phyloP scores from a whole-genome alignment of 2,888 invertebrate species.

The Molanna angustata region DNA sequence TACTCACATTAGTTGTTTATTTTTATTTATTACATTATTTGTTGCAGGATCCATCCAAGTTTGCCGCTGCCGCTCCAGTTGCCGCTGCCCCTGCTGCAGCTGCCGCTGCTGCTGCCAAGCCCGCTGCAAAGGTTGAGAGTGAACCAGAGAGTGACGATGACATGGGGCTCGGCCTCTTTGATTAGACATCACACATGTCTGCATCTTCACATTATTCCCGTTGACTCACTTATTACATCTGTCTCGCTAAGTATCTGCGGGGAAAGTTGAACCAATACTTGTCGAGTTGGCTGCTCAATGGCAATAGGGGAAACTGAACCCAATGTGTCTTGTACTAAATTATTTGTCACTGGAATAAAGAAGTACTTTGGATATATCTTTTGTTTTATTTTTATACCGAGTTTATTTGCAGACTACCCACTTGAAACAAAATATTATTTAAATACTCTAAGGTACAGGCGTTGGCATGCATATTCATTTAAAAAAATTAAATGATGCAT shows the following conservation, averaged over 20 bases:
- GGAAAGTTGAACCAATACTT: conserved; percentile 28
- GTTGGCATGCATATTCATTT: too few species aligned
- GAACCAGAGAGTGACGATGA: conserved; percentile 86
- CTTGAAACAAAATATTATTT: too few species aligned
- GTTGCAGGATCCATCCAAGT: conserved; percentile 90
- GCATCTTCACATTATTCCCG: neutral
- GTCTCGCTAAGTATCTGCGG: neutral
- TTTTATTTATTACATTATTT: too few species aligned
- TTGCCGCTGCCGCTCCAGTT: conserved; percentile 66
- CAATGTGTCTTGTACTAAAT: too few species aligned
- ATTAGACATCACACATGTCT: conserved; percentile 54
- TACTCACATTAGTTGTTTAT: too few species aligned
- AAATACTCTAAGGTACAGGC: too few species aligned
- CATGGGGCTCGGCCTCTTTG: conserved; percentile 97
- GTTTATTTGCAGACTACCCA: too few species aligned
- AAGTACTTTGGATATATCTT: too few species aligned
- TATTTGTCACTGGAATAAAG: too few species aligned
- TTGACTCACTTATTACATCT: neutral
- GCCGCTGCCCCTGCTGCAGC: conserved; percentile 66
- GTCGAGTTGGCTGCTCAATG: conserved; percentile 32
- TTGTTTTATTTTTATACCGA: too few species aligned
- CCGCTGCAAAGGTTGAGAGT: conserved; percentile 76
- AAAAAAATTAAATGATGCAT: too few species aligned
- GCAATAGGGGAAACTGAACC: conserved; percentile 27
- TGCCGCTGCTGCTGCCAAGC: conserved; percentile 59